Percentiles rank a stretch among this genome's conserved stretches.
These are phyloP conservation scores for Spialia ferax DNA, from an alignment of 2,888 invertebrate species.

Conservation along the genomic window DNA sequence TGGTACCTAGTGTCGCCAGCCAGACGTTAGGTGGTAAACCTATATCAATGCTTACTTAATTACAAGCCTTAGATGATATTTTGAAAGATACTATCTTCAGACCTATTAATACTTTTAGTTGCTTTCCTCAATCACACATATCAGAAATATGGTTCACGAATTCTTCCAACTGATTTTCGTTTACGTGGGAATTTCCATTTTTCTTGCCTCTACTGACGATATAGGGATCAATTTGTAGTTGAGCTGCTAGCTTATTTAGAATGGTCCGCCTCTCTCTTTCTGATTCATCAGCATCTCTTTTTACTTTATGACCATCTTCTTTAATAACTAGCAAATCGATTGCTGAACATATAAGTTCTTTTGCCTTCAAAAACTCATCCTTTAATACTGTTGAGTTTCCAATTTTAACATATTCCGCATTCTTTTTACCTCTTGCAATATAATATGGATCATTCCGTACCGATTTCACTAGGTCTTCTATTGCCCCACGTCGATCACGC, in stretches of 20 bases:
- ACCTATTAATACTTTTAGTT: background rate
- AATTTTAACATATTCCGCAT: constrained; percentile 49
- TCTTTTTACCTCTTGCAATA: constrained; percentile 84
- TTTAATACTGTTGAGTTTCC: constrained; percentile 51
- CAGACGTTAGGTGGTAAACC: constrained; percentile 11
- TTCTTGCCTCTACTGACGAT: constrained; percentile 79
- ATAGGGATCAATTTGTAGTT: constrained; percentile 77
- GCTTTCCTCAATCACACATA: constrained; percentile 61
- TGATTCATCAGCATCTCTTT: constrained; percentile 65
- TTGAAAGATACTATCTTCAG: background rate
- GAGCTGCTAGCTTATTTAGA: constrained; percentile 74
- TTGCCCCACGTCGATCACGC: constrained; percentile 70
- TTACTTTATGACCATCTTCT: constrained; percentile 56
- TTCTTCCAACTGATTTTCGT: constrained; percentile 58
- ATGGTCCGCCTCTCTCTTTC: constrained; percentile 74
- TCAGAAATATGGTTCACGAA: constrained; percentile 66
- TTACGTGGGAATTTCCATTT: constrained; percentile 47
- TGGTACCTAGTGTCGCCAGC: constrained; percentile 23
- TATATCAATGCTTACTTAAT: constrained; percentile 2
- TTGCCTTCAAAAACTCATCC: constrained; percentile 62
- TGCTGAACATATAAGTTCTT: constrained; percentile 72
- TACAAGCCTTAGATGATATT: background rate
- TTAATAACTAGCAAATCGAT: constrained; percentile 61
- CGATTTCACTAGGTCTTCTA: constrained; percentile 78
- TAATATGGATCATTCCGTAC: constrained; percentile 82